These are phyloP conservation scores for Leptopilina boulardi DNA, from an alignment of 1,140 invertebrate genomes.

Conservation along the genomic window DNA sequence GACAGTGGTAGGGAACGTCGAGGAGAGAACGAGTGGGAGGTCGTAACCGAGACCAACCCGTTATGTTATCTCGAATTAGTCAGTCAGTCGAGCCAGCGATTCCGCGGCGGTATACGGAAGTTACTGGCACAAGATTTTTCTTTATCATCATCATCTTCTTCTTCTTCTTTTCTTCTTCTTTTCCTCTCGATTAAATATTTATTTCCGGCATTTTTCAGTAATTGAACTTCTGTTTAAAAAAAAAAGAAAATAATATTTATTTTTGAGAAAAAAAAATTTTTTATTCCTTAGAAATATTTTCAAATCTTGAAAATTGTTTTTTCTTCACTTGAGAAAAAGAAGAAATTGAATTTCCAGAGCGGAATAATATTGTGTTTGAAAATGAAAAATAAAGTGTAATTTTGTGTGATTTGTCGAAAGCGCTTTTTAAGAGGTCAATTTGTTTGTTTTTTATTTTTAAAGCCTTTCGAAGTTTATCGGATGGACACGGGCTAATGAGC, in stretches of 20 bases:
- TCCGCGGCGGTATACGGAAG: conserved; percentile 50
- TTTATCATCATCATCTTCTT: not conserved
- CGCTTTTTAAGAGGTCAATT: too few species aligned
- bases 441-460: not conserved
- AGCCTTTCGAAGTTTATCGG: not conserved
- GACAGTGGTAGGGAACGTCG: conserved; percentile 43
- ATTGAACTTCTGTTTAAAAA: not conserved
- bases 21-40: conserved; percentile 61
- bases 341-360: not conserved
- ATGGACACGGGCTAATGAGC: conserved; percentile 37
- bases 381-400: too few species aligned
- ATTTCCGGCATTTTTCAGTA: not conserved
- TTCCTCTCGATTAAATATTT: not conserved
- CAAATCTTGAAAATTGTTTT: not conserved
- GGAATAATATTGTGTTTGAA: too few species aligned
- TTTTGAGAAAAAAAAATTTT: not conserved
- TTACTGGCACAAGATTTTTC: conserved; percentile 3
- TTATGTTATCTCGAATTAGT: conserved; percentile 72
- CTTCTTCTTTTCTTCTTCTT: too few species aligned
- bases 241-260: not conserved
- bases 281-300: too few species aligned
- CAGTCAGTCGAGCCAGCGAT: conserved; percentile 67
- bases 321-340: not conserved
- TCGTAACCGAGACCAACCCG: conserved; percentile 63
- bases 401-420: too few species aligned